Conservation (phyloP, 2,888 invertebrate genomes). For the Harpalus rufipes region DNA sequence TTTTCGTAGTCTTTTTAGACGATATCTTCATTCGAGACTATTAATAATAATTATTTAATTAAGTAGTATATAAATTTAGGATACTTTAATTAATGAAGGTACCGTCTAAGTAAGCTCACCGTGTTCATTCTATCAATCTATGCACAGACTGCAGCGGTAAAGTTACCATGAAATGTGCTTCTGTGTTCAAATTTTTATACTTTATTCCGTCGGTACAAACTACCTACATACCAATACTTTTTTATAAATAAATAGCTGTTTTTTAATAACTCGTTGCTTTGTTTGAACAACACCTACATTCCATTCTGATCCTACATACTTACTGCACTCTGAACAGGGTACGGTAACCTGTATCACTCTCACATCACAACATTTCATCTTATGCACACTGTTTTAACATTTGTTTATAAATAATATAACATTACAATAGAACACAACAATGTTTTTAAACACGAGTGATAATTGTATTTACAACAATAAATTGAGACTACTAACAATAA, state of each 20-base stretch:
- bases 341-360: conserved; percentile 56
- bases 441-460: conserved; percentile 19
- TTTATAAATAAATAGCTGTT: conserved; percentile 69
- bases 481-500: conserved; percentile 9
- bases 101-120: not conserved
- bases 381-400: conserved; percentile 50
- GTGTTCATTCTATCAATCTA: conserved; percentile 16
- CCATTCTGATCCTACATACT: conserved; percentile 55
- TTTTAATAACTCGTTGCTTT: conserved; percentile 68
- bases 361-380: conserved; percentile 26
- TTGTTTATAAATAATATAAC: conserved; percentile 17
- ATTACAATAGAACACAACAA: conserved; percentile 6
- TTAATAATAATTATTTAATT: conserved; percentile 66
- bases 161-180: conserved; percentile 37
- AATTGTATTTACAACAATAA: not conserved
- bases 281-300: conserved; percentile 56
- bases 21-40: conserved; percentile 57
- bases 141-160: conserved; percentile 42
- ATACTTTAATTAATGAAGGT: conserved; percentile 49
- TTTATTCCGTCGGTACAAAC: conserved; percentile 68
- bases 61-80: conserved; percentile 66
- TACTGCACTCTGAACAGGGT: conserved; percentile 64
- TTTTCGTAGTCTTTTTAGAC: conserved; percentile 11
- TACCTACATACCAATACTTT: conserved; percentile 67
- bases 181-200: conserved; percentile 63